Conservation (phyloP, 2,888 invertebrate species). For the Ligdia adustata region DNA sequence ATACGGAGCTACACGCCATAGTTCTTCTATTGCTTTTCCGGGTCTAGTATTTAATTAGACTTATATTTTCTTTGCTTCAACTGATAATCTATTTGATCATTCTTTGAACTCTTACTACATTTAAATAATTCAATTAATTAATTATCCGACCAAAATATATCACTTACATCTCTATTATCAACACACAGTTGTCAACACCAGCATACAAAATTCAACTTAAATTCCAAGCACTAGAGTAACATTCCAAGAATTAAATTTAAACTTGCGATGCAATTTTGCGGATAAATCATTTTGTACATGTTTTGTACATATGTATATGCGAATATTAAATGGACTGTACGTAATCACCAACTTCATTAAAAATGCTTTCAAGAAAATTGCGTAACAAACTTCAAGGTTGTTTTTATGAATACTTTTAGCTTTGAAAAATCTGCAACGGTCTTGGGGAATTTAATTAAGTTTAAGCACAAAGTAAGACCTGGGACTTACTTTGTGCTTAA, state of each 20-base stretch:
- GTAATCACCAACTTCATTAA: slow-evolving; percentile 17
- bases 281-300: neutral
- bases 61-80: no score
- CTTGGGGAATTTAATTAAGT: slow-evolving; percentile 25
- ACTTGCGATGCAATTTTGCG: slow-evolving; percentile 1
- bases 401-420: slow-evolving; percentile 12
- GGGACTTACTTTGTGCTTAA: neutral
- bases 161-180: neutral
- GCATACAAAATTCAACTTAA: slow-evolving; percentile 19
- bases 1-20: no score
- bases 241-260: neutral
- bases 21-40: no score
- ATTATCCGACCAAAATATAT: neutral
- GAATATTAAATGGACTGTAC: slow-evolving; percentile 9
- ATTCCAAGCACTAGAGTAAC: slow-evolving; percentile 2
- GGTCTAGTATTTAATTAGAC: no score
- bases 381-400: neutral
- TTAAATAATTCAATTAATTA: no score
- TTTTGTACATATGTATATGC: slow-evolving; percentile 4
- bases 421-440: slow-evolving; percentile 1
- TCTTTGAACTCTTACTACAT: no score
- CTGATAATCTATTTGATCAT: no score
- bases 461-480: slow-evolving; percentile 10
- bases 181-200: slow-evolving; percentile 4
- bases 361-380: slow-evolving; percentile 16